Percentiles rank a stretch among this genome's conserved stretches.
These are phyloP conservation scores for Phrynocephalus guinanensis DNA, from an alignment of 2,797 vertebrate species.

Conservation along the genomic window DNA sequence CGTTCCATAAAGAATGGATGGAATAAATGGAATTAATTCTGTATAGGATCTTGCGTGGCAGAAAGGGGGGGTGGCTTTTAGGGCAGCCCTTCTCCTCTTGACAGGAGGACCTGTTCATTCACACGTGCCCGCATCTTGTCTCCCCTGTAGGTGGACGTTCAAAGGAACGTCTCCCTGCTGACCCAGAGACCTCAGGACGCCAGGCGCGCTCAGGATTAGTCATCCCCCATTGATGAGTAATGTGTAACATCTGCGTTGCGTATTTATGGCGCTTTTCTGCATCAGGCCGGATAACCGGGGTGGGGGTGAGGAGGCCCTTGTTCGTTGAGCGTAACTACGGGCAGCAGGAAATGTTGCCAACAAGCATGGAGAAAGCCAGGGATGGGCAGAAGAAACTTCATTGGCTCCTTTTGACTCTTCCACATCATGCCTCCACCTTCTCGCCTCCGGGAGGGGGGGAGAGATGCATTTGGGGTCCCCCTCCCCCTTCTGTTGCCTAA, in stretches of 20 bases:
- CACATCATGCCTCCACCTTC: background rate
- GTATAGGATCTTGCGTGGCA: too few species aligned
- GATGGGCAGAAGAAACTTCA: conserved; percentile 26
- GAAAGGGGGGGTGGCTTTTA: too few species aligned
- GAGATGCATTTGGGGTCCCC: background rate
- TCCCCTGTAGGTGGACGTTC: conserved; percentile 48
- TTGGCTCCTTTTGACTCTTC: conserved; percentile 14
- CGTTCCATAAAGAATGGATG: too few species aligned
- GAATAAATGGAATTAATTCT: too few species aligned
- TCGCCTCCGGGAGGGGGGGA: conserved; percentile 22
- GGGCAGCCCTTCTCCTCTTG: too few species aligned
- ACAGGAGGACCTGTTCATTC: background rate
- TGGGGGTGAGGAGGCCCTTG: conserved; percentile 29
- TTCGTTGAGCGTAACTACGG: conserved; percentile 70
- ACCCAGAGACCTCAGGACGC: conserved; percentile 56
- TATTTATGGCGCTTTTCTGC: conserved; percentile 52
- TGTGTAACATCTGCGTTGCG: conserved; percentile 53
- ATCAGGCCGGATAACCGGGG: conserved; percentile 43
- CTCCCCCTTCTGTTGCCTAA: background rate
- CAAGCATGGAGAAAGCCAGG: conserved; percentile 18
- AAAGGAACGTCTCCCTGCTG: conserved; percentile 51
- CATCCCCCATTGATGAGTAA: conserved; percentile 61
- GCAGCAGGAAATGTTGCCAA: conserved; percentile 52
- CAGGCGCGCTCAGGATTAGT: conserved; percentile 57
- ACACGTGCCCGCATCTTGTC: background rate